These are phyloP conservation scores for Netelia inedita DNA, from an alignment of 2,888 invertebrate genomes.

Conservation along the genomic window DNA sequence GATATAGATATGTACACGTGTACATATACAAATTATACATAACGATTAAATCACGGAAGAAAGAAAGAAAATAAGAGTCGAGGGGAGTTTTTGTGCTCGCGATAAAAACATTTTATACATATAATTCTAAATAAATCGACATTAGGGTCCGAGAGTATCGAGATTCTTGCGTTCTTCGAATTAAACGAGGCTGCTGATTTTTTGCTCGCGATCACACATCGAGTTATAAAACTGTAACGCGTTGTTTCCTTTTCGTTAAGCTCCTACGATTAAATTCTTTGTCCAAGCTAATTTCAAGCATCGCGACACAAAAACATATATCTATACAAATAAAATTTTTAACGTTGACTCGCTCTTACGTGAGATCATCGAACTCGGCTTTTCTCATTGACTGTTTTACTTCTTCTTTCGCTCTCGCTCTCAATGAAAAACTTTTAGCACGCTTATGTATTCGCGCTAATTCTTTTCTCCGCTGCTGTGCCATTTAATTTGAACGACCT, in stretches of 20 bases:
- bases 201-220: background rate
- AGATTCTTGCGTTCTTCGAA: background rate
- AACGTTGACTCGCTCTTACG: constrained; percentile 43
- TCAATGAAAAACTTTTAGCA: constrained; percentile 12
- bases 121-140: constrained; percentile 7
- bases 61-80: background rate
- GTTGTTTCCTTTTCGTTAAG: background rate
- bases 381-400: constrained; percentile 17
- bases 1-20: constrained; percentile 39
- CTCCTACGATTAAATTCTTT: background rate
- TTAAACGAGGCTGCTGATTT: background rate
- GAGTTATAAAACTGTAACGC: background rate
- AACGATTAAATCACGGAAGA: constrained; percentile 11
- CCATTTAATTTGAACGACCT: constrained; percentile 48
- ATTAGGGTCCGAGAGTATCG: background rate
- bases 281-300: background rate
- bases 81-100: constrained; percentile 2
- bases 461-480: constrained; percentile 18
- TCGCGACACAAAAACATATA: constrained; percentile 2
- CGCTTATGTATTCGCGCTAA: background rate
- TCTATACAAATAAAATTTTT: constrained; percentile 40
- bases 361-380: constrained; percentile 41
- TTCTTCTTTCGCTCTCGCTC: background rate
- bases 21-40: constrained; percentile 36
- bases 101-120: constrained; percentile 10